Evolutionary conservation across 2,888 invertebrate genomes (phyloP), one percentile per base, ranked within the genome.

Genomic region (Lasioglossum oenotherae): DNA sequence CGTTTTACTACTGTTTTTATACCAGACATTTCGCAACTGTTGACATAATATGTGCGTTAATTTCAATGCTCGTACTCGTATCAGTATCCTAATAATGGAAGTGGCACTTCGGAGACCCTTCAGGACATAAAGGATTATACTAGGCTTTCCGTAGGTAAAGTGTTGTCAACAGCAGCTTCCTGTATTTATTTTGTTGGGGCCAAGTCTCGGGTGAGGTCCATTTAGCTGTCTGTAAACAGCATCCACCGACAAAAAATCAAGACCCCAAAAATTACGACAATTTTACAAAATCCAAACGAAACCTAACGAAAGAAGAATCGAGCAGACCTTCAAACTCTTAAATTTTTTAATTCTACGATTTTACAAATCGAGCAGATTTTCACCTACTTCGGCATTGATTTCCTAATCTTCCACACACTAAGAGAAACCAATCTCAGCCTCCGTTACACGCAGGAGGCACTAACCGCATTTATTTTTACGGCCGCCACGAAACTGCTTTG

Each of bases 381-480:
- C n/a, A 10, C n/a, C 12, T n/a, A 4, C n/a, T 57, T 4, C 57
- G 12, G 4, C n/a, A 57, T n/a, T 4, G n/a, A 57, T 57, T n/a
- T n/a, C 12, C 12, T n/a, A n/a, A 57, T 57, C n/a, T 57, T 57
- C 12, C 57, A 4, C n/a, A n/a, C 57, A 12, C 12, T n/a, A n/a
- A n/a, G 3, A 57, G 57, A n/a, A n/a, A 23, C n/a, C 57, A 57
- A 57, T n/a, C 57, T n/a, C 57, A 3, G 10, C 57, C 10, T n/a
- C n/a, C 3, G 10, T 57, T 57, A n/a, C 57, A 57, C 57, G 57
- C 57, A 57, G 57, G 12, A 57, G n/a, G n/a, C n/a, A n/a, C 57
- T 57, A 57, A n/a, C 57, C n/a, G n/a, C n/a, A 57, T 57, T 57
- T 57, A 57, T 57, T 57, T 57, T 57, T 57, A 57, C n/a, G 57